A percentile compares a stretch with the other conserved stretches of the same genome.
Conservation (phyloP, 2,113 vertebrate species). For the Leptobrachium ailaonicum region DNA sequence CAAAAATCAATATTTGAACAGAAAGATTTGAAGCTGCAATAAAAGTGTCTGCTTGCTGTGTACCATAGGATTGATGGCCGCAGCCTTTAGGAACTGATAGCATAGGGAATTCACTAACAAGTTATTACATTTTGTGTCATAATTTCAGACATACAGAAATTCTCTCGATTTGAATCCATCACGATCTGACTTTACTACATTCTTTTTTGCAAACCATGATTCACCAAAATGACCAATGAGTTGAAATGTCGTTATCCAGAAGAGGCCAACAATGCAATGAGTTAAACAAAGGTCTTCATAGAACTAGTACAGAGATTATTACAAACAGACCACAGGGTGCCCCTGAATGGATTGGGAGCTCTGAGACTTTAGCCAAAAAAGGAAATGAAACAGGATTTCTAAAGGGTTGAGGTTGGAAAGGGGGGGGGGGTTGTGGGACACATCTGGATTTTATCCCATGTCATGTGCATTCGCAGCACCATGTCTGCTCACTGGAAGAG, state of each 20-base stretch:
- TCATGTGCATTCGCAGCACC: conserved; percentile 66
- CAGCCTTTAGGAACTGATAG: no score
- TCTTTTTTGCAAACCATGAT: no score
- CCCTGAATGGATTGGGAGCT: conserved; percentile 65
- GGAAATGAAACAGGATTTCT: conserved; percentile 87
- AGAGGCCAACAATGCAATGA: neutral
- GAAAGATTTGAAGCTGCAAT: no score
- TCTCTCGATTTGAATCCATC: no score
- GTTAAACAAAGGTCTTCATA: conserved; percentile 50
- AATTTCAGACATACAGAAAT: no score
- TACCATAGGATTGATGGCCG: no score
- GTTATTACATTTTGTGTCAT: no score
- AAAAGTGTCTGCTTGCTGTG: no score
- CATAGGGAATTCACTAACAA: no score
- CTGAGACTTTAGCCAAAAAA: conserved; percentile 97
- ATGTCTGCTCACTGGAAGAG: conserved; percentile 59
- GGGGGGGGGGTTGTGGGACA: conserved; percentile 63
- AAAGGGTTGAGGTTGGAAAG: conserved; percentile 53
- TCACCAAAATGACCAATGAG: neutral
- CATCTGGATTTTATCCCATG: conserved; percentile 93
- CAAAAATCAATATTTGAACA: no score
- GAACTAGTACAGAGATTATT: conserved; percentile 54
- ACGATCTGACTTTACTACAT: no score
- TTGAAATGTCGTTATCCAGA: neutral
- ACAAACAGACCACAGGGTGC: conserved; percentile 66